Conservation (phyloP, 1,140 invertebrate genomes). For the Aphelenchoides fujianensis region DNA sequence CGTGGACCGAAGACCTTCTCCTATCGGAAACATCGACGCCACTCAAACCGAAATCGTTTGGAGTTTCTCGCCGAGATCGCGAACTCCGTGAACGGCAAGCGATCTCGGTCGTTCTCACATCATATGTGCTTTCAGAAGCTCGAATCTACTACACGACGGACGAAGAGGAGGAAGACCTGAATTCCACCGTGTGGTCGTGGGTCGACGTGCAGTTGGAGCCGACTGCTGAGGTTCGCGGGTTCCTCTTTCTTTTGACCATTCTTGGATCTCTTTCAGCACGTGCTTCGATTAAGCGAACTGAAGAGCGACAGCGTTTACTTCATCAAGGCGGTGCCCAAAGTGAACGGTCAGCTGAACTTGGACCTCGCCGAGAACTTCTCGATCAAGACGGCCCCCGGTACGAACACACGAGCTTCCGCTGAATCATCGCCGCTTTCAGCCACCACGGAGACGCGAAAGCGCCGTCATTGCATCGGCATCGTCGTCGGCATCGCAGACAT, state of each 20-base stretch:
- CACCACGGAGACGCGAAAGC: not conserved
- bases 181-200: constrained; percentile 8
- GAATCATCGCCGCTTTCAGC: not conserved
- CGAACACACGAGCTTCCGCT: not conserved
- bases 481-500: not conserved
- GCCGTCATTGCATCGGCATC: too few species aligned
- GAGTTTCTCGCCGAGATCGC: constrained; percentile 1
- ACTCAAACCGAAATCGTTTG: not conserved
- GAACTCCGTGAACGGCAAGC: not conserved
- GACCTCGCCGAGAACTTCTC: constrained; percentile 9
- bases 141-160: constrained; percentile 14
- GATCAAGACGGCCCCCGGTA: constrained; percentile 1
- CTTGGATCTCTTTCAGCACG: not conserved
- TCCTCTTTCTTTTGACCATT: too few species aligned
- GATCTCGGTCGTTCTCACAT: too few species aligned
- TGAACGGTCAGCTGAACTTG: constrained; percentile 1
- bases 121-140: constrained; percentile 8
- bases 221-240: not conserved
- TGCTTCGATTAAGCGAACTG: not conserved
- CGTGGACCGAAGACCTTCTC: constrained; percentile 13
- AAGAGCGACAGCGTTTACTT: constrained; percentile 7
- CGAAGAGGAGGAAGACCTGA: constrained; percentile 8
- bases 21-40: not conserved
- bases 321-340: constrained; percentile 9
- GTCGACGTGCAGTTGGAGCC: not conserved